Conservation (phyloP, 2,888 invertebrate genomes). For the Rapana venosa region DNA sequence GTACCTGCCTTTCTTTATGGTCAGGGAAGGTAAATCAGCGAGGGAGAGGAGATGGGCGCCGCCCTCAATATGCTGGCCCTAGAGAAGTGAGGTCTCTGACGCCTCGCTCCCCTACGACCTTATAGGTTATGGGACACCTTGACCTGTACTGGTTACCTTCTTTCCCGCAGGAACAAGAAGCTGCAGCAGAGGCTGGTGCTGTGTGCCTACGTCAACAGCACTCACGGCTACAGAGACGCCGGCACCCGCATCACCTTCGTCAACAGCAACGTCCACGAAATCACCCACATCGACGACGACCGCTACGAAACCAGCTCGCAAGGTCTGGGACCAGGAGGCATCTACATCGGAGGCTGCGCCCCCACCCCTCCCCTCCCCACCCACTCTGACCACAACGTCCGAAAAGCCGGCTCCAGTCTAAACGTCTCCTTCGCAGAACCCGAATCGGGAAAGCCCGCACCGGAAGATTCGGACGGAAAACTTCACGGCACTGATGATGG, state of each 20-base stretch:
- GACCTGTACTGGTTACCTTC: too few species aligned
- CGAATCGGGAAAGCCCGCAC: neutral
- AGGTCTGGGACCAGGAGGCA: slow-evolving; percentile 17
- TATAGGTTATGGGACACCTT: too few species aligned
- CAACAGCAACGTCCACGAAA: slow-evolving; percentile 48
- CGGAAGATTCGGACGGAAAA: neutral
- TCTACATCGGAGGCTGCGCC: slow-evolving; percentile 39
- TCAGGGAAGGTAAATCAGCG: too few species aligned
- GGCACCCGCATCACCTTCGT: slow-evolving; percentile 49
- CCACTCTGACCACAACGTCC: neutral
- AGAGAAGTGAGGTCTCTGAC: too few species aligned
- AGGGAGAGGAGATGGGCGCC: too few species aligned
- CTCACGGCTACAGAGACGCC: slow-evolving; percentile 42
- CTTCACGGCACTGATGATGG: neutral
- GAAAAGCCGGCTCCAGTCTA: neutral
- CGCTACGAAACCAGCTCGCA: neutral
- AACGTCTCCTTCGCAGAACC: slow-evolving; percentile 12
- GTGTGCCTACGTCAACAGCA: slow-evolving; percentile 54
- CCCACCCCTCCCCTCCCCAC: neutral
- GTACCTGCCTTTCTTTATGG: too few species aligned
- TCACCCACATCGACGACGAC: slow-evolving; percentile 32
- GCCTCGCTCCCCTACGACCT: too few species aligned
- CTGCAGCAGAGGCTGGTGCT: slow-evolving; percentile 53
- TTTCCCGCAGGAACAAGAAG: slow-evolving; percentile 46
- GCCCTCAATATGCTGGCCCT: too few species aligned